These are phyloP conservation scores for Criorhina ranunculi DNA, from an alignment of 2,888 invertebrate genomes.

Conservation along the genomic window DNA sequence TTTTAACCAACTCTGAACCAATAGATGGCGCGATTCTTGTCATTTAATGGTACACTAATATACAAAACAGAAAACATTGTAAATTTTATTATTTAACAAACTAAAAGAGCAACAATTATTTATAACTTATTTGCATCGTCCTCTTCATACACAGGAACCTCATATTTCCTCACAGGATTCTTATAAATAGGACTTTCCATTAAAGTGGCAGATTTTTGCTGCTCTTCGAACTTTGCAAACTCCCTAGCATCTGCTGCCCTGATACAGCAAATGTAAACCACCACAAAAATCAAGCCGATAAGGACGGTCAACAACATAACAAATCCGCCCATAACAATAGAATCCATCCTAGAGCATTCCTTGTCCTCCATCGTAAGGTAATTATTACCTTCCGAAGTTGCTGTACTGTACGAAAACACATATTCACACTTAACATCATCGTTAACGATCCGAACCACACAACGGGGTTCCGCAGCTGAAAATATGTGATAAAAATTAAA, in stretches of 20 bases:
- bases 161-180: conserved; percentile 86
- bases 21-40: too few relatives aligned
- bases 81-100: not conserved
- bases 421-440: conserved; percentile 82
- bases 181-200: conserved; percentile 87
- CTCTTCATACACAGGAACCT: conserved; percentile 85
- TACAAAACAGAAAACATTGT: not conserved
- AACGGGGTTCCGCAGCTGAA: conserved; percentile 78
- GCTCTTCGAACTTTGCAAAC: conserved; percentile 85
- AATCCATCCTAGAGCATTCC: conserved; percentile 79
- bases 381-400: conserved; percentile 78
- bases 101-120: not conserved
- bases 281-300: conserved; percentile 85
- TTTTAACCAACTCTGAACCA: too few relatives aligned
- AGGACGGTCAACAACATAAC: conserved; percentile 85
- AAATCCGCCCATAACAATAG: conserved; percentile 79
- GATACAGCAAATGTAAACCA: conserved; percentile 84
- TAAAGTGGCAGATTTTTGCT: conserved; percentile 84
- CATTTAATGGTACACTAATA: too few relatives aligned
- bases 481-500: not conserved
- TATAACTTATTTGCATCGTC: conserved; percentile 47
- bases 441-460: conserved; percentile 81
- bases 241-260: conserved; percentile 86
- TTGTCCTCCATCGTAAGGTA: conserved; percentile 80
- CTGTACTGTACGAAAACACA: conserved; percentile 80